Base-by-base conservation (phyloP, 1,140 invertebrate genomes). In the Augochlora pura region DNA sequence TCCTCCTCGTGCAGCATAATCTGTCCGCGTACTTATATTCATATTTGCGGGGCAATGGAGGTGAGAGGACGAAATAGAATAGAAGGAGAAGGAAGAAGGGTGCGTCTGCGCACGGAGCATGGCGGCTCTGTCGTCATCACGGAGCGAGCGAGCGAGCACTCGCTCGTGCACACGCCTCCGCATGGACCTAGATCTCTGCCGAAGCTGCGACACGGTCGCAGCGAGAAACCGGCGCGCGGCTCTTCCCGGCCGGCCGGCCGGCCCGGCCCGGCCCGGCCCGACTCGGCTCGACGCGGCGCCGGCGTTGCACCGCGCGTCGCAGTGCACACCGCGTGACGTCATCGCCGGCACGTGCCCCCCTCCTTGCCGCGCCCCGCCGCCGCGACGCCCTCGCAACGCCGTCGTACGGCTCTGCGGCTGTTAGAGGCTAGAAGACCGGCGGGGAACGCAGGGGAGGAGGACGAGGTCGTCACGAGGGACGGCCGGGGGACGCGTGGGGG, bases 291-390 rank as follows among this genome's bases (percentile, higher is more conserved):
- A 21, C 5, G 68, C 82, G 83, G 73, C 82, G 82, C 72, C 82
- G 76, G 77, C 81, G 80, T 81, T 88, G 90, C 86, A 88, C 67
- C 86, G 82, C 86, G 82, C 82, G 81, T 81, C 82, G 86, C 89
- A 87, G 81, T 90, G 89, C 89, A 89, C 87, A 84, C 71, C 79
- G 57, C 86, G 87, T 92, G 91, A 92, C 91, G 91, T 91, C 91
- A 91, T 69, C 74, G 72, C 83, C 83, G 89, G 90, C 91, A 91
- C 91, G 91, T 91, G 91, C 86, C 90, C 77, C 83, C 80, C 83
- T 88, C 85, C 85, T 77, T 84, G 77, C 84, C 87, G 74, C 71
- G 62, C 59, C 3, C 81, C 69, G n/a, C 38, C 52, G 16, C 77
- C 83, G 69, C 75, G 66, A 72, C 78, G 39, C 64, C 80, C 49